A percentile compares a stretch with the other conserved stretches of the same genome.
Evolutionary conservation across 1,140 invertebrate genomes (phyloP).

Genomic region (Drosophila miranda): DNA sequence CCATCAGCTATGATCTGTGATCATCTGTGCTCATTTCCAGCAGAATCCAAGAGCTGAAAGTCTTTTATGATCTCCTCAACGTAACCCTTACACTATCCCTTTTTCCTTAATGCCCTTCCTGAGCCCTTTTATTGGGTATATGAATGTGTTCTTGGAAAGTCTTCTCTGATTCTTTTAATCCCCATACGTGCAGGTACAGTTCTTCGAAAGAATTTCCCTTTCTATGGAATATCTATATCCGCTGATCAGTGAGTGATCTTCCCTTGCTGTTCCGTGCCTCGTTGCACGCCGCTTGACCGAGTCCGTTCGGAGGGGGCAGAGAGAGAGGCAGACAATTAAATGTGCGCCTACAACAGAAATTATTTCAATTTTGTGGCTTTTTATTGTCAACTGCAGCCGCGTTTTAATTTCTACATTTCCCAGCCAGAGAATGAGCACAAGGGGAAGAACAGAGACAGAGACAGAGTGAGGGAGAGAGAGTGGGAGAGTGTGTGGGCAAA

Average conservation of each 20-base stretch:
- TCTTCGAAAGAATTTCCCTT: too few species aligned
- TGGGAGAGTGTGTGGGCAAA: constrained; percentile 3
- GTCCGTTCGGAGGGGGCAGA: neutral
- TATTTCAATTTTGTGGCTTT: constrained; percentile 30
- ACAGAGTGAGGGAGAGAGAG: neutral
- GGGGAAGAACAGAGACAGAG: neutral
- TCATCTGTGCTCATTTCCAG: neutral
- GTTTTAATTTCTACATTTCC: constrained; percentile 46
- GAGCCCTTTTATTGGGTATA: too few species aligned
- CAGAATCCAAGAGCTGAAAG: too few species aligned
- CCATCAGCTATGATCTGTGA: too few species aligned
- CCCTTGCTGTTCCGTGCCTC: neutral
- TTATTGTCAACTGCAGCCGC: constrained; percentile 44
- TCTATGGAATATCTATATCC: too few species aligned
- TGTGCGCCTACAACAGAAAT: constrained; percentile 37
- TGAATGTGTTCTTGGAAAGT: too few species aligned
- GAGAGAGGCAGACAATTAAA: constrained; percentile 29
- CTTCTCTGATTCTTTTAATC: too few species aligned
- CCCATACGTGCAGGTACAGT: too few species aligned
- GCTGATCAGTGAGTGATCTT: too few species aligned
- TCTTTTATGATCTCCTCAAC: too few species aligned
- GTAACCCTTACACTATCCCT: too few species aligned
- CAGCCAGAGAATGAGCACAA: neutral
- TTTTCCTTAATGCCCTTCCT: too few species aligned
- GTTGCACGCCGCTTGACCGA: constrained; percentile 6